Evolutionary conservation across 92 coral and sea anemone genomes (phyloP).

Genomic region (Anthopleura xanthogrammica): DNA sequence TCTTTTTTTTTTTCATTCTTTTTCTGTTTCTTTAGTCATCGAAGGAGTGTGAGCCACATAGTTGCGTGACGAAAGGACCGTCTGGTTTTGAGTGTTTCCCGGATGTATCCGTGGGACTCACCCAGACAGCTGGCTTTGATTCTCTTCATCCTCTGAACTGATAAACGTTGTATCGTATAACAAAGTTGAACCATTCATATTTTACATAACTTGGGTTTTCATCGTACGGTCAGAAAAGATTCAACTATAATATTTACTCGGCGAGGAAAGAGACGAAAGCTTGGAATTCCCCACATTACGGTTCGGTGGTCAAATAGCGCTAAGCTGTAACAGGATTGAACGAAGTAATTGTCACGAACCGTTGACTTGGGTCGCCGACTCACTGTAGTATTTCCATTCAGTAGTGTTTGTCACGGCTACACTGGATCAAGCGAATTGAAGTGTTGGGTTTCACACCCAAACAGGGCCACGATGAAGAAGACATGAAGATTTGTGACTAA

Average conservation of each 20-base stretch:
- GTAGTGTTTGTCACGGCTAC: constrained; percentile 6
- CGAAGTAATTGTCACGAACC: background rate
- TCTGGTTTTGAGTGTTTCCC: constrained; percentile 27
- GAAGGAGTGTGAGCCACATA: background rate
- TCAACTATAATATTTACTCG: background rate
- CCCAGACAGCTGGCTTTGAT: constrained; percentile 28
- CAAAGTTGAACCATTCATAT: constrained; percentile 22
- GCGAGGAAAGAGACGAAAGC: background rate
- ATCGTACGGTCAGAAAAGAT: background rate
- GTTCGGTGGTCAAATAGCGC: constrained; percentile 10
- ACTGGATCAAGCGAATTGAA: constrained; percentile 16
- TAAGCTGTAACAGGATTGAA: background rate
- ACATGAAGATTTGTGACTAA: constrained; percentile 22
- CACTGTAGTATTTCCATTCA: background rate
- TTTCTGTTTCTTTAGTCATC: background rate
- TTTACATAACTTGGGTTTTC: constrained; percentile 2
- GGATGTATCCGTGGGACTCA: constrained; percentile 31
- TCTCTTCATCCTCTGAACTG: constrained; percentile 10
- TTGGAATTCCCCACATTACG: constrained; percentile 8
- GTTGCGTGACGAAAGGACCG: constrained; percentile 31
- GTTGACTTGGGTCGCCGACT: background rate
- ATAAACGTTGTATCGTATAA: constrained; percentile 22
- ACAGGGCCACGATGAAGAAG: constrained; percentile 26
- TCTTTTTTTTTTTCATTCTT: background rate
- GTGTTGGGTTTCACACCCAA: constrained; percentile 52